Percentiles rank a stretch among this genome's conserved stretches.
phyloP scores from a whole-genome alignment of 2,888 invertebrate genomes.

The Argyresthia goedartella region DNA sequence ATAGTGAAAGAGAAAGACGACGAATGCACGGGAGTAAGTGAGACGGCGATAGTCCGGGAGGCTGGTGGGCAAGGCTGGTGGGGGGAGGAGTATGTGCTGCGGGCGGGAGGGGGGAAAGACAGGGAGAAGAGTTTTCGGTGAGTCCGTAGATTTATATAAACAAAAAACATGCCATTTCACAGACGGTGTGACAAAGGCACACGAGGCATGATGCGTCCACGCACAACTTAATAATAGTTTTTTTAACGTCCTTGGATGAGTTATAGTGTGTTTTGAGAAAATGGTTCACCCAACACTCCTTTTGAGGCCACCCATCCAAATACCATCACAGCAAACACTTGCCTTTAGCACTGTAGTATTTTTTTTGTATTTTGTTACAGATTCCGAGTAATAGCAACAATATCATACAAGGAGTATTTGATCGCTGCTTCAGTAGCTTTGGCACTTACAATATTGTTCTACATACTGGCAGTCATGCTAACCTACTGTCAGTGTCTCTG shows the following conservation, averaged over 20 bases:
- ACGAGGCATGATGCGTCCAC: too few relatives aligned
- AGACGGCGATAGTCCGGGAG: constrained; percentile 11
- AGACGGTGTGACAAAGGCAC: too few relatives aligned
- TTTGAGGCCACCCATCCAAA: too few relatives aligned
- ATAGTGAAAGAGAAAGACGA: constrained; percentile 75
- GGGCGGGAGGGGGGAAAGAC: too few relatives aligned
- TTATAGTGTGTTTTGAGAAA: too few relatives aligned
- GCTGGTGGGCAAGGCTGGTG: constrained; percentile 17
- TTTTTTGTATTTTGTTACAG: constrained; percentile 20
- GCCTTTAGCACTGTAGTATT: too few relatives aligned
- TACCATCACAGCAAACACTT: too few relatives aligned
- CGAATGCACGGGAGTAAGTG: constrained; percentile 41
- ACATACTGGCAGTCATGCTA: constrained; percentile 52
- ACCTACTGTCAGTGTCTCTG: constrained; percentile 17
- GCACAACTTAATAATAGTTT: too few relatives aligned
- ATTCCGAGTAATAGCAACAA: constrained; percentile 69
- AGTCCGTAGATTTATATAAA: too few relatives aligned
- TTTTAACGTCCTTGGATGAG: too few relatives aligned
- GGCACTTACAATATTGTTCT: constrained; percentile 69
- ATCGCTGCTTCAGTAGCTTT: constrained; percentile 73
- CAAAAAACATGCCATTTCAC: too few relatives aligned
- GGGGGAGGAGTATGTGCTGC: constrained; percentile 2
- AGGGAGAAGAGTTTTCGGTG: constrained; percentile 23
- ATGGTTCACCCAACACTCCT: too few relatives aligned
- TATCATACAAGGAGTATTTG: constrained; percentile 75